Base-by-base conservation (phyloP, 1,140 invertebrate genomes). In the Cyphomyrmex costatus region DNA sequence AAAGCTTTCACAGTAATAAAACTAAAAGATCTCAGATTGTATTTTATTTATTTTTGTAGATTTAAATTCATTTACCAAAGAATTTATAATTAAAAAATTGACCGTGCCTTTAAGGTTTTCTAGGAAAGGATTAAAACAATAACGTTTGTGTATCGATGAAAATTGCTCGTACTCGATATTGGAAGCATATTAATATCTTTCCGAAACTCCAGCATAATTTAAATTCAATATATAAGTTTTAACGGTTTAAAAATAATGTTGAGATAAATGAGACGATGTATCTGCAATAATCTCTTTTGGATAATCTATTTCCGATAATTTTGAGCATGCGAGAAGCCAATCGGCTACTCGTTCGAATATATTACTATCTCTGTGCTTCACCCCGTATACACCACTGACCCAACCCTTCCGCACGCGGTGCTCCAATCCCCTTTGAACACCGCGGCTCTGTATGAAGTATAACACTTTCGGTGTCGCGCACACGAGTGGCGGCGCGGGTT, bases 381-480 rank as follows among this genome's bases (percentile, higher is more conserved):
- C n/a, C 30, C n/a, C 24, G 19, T 56, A 51, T 42, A 56, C 33
- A 82, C 66, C 6, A 82, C 51, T 80, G 78, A 82, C 51, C 66
- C 70, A 42, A 58, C 51, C 61, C 79, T 53, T 36, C 24, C 42
- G 24, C 33, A 21, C 33, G 21, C 49, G 19, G 16, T 21, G 24
- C 78, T 33, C 8, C 78, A 56, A 60, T 10, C 51, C 66, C 66
- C n/a, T 79, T 71, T 46, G 51, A 82, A 73, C 51, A 71, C 21
- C 14, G 51, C 33, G 51, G 21, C 49, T 66, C 63, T 42, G 14
- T 58, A 82, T 58, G 42, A 46, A 60, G 79, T 82, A 73, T 60
- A 71, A 82, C 51, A 73, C 79, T 82, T 73, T 19, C 51, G 68
- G 27, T 83, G 79, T 74, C 68, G 68, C 53, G 68, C 27, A 14